Percentiles rank a stretch among this genome's conserved stretches.
phyloP scores from a whole-genome alignment of 2,888 invertebrate species.

The Perizoma flavofasciatum region DNA sequence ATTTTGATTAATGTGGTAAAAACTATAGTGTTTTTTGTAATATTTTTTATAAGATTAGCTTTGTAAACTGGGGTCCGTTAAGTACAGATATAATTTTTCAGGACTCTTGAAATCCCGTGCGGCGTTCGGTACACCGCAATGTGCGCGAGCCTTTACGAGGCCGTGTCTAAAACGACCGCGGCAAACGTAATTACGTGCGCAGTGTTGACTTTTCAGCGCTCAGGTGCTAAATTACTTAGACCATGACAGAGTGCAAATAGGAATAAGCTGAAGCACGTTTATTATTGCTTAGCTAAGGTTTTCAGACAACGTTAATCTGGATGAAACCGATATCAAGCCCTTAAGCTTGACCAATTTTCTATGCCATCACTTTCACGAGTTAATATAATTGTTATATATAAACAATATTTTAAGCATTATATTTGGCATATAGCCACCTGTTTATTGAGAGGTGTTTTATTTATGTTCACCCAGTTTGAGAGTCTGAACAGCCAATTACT shows the following conservation, averaged over 20 bases:
- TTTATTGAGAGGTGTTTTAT: no score
- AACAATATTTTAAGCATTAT: no score
- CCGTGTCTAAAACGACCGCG: slow-evolving; percentile 43
- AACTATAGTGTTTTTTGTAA: no score
- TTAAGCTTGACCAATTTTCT: slow-evolving; percentile 1
- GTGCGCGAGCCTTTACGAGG: slow-evolving; percentile 48
- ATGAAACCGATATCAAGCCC: slow-evolving; percentile 15
- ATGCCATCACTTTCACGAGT: no score
- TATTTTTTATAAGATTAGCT: no score
- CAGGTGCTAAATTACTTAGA: slow-evolving; percentile 48
- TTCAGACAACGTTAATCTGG: slow-evolving; percentile 17
- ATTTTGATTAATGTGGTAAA: no score
- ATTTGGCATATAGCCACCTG: no score
- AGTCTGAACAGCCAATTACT: no score
- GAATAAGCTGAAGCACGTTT: slow-evolving; percentile 24
- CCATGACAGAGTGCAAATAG: slow-evolving; percentile 30
- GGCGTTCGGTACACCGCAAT: slow-evolving; percentile 30
- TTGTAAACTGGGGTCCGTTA: slow-evolving; percentile 1
- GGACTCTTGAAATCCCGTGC: slow-evolving; percentile 23
- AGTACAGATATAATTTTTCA: slow-evolving; percentile 7
- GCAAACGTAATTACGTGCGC: slow-evolving; percentile 58
- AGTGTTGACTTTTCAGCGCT: slow-evolving; percentile 48
- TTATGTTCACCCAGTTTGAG: no score
- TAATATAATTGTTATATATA: no score
- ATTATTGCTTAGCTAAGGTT: slow-evolving; percentile 21